A percentile compares a stretch with the other conserved stretches of the same genome.
phyloP scores from a whole-genome alignment of 2,888 invertebrate species.

The Macrostomum cliftonense region DNA sequence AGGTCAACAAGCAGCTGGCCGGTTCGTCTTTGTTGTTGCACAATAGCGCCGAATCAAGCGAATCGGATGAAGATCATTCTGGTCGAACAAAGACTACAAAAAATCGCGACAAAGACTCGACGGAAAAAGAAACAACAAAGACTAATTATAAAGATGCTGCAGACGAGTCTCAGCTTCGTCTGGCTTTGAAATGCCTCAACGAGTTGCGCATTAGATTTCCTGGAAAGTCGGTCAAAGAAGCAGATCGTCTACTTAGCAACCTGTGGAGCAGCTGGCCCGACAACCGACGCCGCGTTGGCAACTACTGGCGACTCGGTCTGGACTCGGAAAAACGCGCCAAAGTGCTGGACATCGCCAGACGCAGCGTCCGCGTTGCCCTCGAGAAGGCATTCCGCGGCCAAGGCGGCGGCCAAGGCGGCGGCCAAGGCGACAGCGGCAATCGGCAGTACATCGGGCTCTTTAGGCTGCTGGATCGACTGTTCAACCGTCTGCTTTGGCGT shows the following conservation, averaged over 20 bases:
- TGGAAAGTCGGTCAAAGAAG: slow-evolving; percentile 33
- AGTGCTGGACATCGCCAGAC: slow-evolving; percentile 34
- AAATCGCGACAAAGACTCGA: too few species aligned
- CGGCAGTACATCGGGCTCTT: slow-evolving; percentile 23
- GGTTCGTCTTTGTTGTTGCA: too few species aligned
- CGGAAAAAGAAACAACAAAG: background rate
- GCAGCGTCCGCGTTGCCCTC: slow-evolving; percentile 30
- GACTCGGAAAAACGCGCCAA: slow-evolving; percentile 34
- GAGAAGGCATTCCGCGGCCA: slow-evolving; percentile 26
- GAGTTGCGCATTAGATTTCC: slow-evolving; percentile 36
- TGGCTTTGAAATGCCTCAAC: slow-evolving; percentile 14
- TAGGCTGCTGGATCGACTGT: slow-evolving; percentile 29
- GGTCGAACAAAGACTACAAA: too few species aligned
- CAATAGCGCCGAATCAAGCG: too few species aligned
- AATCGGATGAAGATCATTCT: too few species aligned
- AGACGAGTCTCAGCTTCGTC: too few species aligned
- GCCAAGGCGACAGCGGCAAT: slow-evolving; percentile 29
- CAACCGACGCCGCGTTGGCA: slow-evolving; percentile 34
- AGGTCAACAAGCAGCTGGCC: too few species aligned
- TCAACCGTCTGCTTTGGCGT: slow-evolving; percentile 35
- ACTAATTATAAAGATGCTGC: too few species aligned
- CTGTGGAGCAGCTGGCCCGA: slow-evolving; percentile 30
- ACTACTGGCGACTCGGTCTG: slow-evolving; percentile 35
- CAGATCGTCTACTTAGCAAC: slow-evolving; percentile 27
- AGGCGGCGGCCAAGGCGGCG: background rate